Conservation (phyloP, 2,797 vertebrate genomes). For the Vireo griseus region DNA sequence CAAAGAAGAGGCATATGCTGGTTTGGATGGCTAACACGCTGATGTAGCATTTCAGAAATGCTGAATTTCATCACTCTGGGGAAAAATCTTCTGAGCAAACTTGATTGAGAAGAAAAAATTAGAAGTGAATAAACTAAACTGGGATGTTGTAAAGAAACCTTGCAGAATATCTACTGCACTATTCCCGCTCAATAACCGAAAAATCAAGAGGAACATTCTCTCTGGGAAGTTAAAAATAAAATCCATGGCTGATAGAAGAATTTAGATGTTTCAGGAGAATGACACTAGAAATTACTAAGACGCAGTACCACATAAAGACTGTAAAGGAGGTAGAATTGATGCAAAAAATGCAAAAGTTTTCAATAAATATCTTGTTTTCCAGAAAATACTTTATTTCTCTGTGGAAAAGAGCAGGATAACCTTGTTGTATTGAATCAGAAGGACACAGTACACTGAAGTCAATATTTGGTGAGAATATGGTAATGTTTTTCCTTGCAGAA, state of each 20-base stretch:
- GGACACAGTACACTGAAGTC: neutral
- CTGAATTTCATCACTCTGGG: neutral
- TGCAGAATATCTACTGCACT: neutral
- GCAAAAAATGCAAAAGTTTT: neutral
- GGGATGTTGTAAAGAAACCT: neutral
- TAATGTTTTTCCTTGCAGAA: neutral
- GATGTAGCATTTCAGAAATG: neutral
- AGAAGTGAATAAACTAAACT: neutral
- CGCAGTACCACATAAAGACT: neutral
- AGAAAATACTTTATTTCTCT: neutral
- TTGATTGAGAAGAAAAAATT: neutral
- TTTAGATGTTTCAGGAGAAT: neutral
- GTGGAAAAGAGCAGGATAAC: neutral
- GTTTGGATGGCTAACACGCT: neutral
- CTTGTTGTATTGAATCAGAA: neutral
- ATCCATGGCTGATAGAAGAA: neutral
- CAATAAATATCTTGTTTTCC: neutral
- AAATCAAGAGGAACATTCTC: neutral
- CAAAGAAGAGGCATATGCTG: neutral
- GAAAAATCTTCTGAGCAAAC: neutral
- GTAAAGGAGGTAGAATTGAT: neutral
- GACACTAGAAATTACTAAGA: neutral
- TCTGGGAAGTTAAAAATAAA: neutral
- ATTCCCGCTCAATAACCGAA: neutral
- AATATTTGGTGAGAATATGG: neutral